Conservation (phyloP, 2,113 vertebrate genomes). For the Calyptomena viridis region DNA sequence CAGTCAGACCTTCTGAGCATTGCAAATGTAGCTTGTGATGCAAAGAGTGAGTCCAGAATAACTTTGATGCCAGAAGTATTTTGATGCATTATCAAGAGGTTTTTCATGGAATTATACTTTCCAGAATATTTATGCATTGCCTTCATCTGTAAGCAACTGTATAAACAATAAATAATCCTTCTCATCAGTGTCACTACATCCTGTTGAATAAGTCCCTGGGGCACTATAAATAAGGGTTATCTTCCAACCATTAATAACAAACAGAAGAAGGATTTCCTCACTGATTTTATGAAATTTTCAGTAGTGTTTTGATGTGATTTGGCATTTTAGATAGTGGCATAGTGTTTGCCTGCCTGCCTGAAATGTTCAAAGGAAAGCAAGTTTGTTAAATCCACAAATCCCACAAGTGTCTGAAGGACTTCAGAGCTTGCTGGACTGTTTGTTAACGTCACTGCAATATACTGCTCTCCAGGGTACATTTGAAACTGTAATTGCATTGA, state of each 20-base stretch:
- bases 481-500: neutral
- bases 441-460: neutral
- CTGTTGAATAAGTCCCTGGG: neutral
- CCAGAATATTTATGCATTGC: neutral
- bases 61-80: neutral
- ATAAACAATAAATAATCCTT: slow-evolving; percentile 38
- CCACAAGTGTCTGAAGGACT: neutral
- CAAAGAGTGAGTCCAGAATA: neutral
- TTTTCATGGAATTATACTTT: neutral
- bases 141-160: slow-evolving; percentile 15
- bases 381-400: neutral
- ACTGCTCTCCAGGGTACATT: neutral
- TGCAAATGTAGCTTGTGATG: neutral
- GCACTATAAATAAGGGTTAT: slow-evolving; percentile 23
- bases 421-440: neutral
- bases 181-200: slow-evolving; percentile 29
- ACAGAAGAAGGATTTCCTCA: neutral
- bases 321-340: neutral
- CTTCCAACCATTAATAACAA: slow-evolving; percentile 17
- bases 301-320: neutral
- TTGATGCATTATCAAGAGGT: neutral
- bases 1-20: neutral
- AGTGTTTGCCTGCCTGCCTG: neutral
- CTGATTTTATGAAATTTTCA: slow-evolving; percentile 16
- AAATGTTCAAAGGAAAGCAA: neutral